Base-by-base conservation (phyloP, 2,113 vertebrate genomes). In the Laterallus jamaicensis region DNA sequence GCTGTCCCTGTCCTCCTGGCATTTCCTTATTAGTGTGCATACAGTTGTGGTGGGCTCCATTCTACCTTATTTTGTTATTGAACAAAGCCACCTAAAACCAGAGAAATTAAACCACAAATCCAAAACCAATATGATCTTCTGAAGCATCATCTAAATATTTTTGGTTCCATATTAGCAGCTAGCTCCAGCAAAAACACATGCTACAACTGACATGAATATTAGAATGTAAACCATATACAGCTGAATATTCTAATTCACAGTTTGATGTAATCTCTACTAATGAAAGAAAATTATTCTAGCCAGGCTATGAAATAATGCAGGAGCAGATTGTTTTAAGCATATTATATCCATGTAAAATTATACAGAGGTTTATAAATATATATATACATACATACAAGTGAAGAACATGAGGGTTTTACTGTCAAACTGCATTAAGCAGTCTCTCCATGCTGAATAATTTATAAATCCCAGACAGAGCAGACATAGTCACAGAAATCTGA, bases 371-470 rank as follows among this genome's bases (percentile, higher is more conserved):
- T 52, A 31, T 59, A 50, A 31, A 70, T 40, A 76, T 26, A 54
- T 59, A 63, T 79, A 55, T 14, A 7, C 26, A 6, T 26, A 50
- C 15, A 49, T 28, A 54, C 10, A 69, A 71, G 16, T 28, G 10
- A 10, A 54, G 32, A 86, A 66, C 19, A 64, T 50, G 15, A 76
- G 44, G 44, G 31, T 70, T 96, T 95, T 58, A 47, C 54, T 88
- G 24, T 13, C 39, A 68, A 73, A 58, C 22, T 74, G 35, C 32
- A 83, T 86, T 92, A 88, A 83, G 11, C 32, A 62, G 11, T 44
- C 15, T 49, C 35, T 76, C 47, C 77, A 39, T 94, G 55, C 3
- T 93, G 82, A 94, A 92, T 86, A 83, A 88, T 85, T 92, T 93
- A 87, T 55, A 70, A 91, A 37, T 47, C 39, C 18, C 37, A 70